A percentile compares a stretch with the other conserved stretches of the same genome.
Conservation (phyloP, 1,140 invertebrate genomes). For the Musca vetustissima region DNA sequence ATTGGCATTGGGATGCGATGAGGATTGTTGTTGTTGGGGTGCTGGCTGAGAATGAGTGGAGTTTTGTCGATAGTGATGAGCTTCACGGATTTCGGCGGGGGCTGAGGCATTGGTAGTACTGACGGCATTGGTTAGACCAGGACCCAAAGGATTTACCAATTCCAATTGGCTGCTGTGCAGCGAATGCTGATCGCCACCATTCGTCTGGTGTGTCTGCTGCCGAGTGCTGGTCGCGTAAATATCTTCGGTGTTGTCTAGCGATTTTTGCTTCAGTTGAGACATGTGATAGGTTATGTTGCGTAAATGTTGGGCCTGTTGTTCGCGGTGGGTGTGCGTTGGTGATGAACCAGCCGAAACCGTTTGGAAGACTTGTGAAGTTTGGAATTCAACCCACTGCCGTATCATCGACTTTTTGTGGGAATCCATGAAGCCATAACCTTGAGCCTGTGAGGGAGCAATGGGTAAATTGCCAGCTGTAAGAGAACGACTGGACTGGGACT, state of each 20-base stretch:
- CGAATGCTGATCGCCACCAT: conserved; percentile 24
- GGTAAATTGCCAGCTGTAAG: conserved; percentile 50
- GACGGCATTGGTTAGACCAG: conserved; percentile 26
- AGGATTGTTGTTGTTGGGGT: neutral
- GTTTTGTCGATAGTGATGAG: conserved; percentile 23
- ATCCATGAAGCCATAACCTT: conserved; percentile 85
- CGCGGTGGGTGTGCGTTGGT: conserved; percentile 42
- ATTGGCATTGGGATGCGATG: conserved; percentile 4
- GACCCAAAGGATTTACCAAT: conserved; percentile 27
- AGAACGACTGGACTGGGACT: conserved; percentile 52
- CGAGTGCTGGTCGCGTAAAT: conserved; percentile 61
- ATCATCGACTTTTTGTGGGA: conserved; percentile 91
- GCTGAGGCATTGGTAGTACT: conserved; percentile 29
- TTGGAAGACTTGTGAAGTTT: conserved; percentile 73
- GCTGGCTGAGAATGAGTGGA: conserved; percentile 22
- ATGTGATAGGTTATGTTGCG: conserved; percentile 39
- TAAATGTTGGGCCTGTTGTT: conserved; percentile 31
- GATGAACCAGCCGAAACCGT: conserved; percentile 29
- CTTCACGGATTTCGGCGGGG: conserved; percentile 29
- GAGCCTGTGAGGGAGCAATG: conserved; percentile 39
- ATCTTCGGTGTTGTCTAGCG: conserved; percentile 45
- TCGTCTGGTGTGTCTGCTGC: conserved; percentile 57
- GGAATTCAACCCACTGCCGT: conserved; percentile 89
- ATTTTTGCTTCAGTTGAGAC: conserved; percentile 51
- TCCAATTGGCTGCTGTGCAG: conserved; percentile 31